phyloP scores from a whole-genome alignment of 2,888 invertebrate species.

The Hydroisotoma schaefferi region DNA sequence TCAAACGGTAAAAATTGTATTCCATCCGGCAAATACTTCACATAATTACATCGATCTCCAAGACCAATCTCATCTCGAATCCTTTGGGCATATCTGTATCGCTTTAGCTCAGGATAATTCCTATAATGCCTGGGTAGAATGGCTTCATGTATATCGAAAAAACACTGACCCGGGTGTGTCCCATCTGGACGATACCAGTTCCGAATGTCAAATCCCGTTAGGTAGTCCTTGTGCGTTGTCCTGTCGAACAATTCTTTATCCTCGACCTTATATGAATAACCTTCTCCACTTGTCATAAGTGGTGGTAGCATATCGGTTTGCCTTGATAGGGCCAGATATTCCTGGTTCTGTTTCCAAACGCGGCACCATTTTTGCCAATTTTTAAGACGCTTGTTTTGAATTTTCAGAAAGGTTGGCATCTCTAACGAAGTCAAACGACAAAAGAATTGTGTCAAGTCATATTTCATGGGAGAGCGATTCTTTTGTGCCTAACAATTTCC shows the following conservation, averaged over 20 bases:
- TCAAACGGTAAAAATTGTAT: too few species aligned
- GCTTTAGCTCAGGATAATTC: background rate
- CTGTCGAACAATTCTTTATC: background rate
- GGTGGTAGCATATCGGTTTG: background rate
- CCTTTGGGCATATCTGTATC: background rate
- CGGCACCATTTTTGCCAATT: constrained; percentile 5
- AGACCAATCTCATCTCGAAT: background rate
- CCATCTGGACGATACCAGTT: background rate
- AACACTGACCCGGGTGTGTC: background rate
- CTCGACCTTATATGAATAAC: background rate
- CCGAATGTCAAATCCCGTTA: background rate
- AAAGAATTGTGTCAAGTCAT: too few species aligned
- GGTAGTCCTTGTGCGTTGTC: background rate
- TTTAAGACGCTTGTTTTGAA: too few species aligned
- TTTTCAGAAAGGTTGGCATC: too few species aligned
- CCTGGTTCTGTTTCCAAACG: constrained; percentile 1
- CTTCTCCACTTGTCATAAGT: background rate
- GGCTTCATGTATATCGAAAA: background rate
- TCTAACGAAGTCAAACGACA: too few species aligned
- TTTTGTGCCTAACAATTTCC: too few species aligned
- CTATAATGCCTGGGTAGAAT: background rate
- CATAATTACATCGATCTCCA: background rate
- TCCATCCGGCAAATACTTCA: background rate
- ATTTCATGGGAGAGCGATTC: too few species aligned
- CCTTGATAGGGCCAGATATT: background rate